A percentile compares a stretch with the other conserved stretches of the same genome.
Evolutionary conservation across 2,113 vertebrate species (phyloP).

Genomic region (Perccottus glenii): DNA sequence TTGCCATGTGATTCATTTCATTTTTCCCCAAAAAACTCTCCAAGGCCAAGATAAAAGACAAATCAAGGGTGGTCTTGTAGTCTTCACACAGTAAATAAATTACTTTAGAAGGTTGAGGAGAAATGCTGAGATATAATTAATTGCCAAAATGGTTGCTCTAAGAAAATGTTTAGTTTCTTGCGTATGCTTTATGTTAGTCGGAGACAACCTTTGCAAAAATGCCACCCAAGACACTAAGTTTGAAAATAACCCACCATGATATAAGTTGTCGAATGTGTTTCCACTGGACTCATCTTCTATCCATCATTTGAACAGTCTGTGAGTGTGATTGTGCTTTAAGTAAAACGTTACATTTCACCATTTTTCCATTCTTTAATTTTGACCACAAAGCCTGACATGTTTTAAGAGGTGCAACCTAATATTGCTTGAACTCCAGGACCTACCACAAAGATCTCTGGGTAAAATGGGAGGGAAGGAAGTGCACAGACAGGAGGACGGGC

Average conservation of each 20-base stretch:
- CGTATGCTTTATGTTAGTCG: slow-evolving; percentile 28
- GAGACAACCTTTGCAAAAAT: slow-evolving; percentile 35
- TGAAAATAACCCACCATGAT: slow-evolving; percentile 53
- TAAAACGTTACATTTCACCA: slow-evolving; percentile 78
- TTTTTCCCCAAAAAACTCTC: slow-evolving; percentile 59
- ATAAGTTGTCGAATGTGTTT: slow-evolving; percentile 60
- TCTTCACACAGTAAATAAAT: slow-evolving; percentile 22
- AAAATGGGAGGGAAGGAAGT: slow-evolving; percentile 81
- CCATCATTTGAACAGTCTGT: slow-evolving; percentile 41
- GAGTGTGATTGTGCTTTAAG: slow-evolving; percentile 66
- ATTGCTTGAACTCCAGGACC: slow-evolving; percentile 83
- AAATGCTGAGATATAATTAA: slow-evolving; percentile 19
- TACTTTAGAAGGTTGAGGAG: slow-evolving; percentile 36
- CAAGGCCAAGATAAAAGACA: slow-evolving; percentile 37
- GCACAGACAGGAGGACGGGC: slow-evolving; percentile 83
- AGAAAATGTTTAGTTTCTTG: slow-evolving; percentile 34
- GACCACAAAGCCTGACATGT: slow-evolving; percentile 81
- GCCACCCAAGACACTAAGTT: slow-evolving; percentile 48
- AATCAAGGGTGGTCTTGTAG: slow-evolving; percentile 22
- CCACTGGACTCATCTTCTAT: slow-evolving; percentile 56
- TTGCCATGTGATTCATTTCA: slow-evolving; percentile 46
- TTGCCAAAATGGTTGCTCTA: neutral
- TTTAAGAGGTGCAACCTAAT: slow-evolving; percentile 86
- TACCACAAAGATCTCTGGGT: slow-evolving; percentile 85
- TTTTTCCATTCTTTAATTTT: slow-evolving; percentile 85